A percentile compares a stretch with the other conserved stretches of the same genome.
Evolutionary conservation across 2,888 invertebrate species (phyloP).

Genomic region (Pristionchus fissidentatus): DNA sequence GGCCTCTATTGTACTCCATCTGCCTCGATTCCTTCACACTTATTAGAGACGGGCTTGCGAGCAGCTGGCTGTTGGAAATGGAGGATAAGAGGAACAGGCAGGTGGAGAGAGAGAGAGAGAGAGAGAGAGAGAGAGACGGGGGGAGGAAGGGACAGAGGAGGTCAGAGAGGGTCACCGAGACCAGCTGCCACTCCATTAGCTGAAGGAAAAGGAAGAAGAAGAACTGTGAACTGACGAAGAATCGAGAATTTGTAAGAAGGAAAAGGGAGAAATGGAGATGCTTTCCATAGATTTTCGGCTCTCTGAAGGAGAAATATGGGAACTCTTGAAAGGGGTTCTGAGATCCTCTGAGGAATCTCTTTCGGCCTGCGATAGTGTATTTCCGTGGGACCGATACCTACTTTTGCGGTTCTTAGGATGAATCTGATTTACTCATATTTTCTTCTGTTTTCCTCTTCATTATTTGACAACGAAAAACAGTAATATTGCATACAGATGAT

Average conservation of each 20-base stretch:
- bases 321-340: too few species aligned
- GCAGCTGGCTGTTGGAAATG: conserved; percentile 37
- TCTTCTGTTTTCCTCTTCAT: too few species aligned
- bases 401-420: too few species aligned
- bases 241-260: neutral
- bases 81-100: neutral
- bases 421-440: too few species aligned
- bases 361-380: too few species aligned
- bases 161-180: conserved; percentile 36
- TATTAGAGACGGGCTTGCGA: conserved; percentile 26
- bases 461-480: too few species aligned
- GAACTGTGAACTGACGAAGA: conserved; percentile 15
- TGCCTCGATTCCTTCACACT: conserved; percentile 46
- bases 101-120: neutral
- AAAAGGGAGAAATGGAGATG: conserved; percentile 7
- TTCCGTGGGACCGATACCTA: too few species aligned
- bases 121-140: neutral
- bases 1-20: conserved; percentile 11
- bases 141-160: neutral
- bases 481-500: neutral
- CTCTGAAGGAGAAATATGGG: too few species aligned
- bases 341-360: too few species aligned
- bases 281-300: too few species aligned
- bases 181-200: conserved; percentile 43
- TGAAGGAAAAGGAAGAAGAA: conserved; percentile 1